These are phyloP conservation scores for Coecobrya sp. DNA, from an alignment of 2,888 invertebrate genomes.

Conservation along the genomic window DNA sequence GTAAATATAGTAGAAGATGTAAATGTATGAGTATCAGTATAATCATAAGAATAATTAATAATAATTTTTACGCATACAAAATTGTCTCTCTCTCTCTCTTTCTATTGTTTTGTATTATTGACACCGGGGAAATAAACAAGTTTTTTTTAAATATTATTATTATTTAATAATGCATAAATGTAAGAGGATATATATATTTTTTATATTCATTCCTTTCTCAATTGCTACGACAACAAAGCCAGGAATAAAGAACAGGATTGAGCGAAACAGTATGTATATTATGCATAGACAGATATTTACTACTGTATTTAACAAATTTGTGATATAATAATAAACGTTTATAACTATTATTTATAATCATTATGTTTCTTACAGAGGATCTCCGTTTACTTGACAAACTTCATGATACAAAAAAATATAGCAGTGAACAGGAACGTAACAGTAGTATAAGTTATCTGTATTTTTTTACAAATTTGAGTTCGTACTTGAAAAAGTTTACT, in stretches of 20 bases:
- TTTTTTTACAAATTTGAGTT: background rate
- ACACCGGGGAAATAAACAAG: constrained; percentile 53
- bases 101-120: constrained; percentile 27
- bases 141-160: background rate
- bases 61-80: constrained; percentile 30
- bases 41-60: constrained; percentile 10
- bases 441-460: background rate
- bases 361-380: constrained; percentile 16
- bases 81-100: constrained; percentile 5
- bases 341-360: constrained; percentile 2
- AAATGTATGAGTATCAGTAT: constrained; percentile 49
- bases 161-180: constrained; percentile 18
- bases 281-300: constrained; percentile 47
- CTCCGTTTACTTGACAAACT: background rate
- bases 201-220: background rate
- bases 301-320: constrained; percentile 45
- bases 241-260: constrained; percentile 49
- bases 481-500: background rate
- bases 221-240: constrained; percentile 40
- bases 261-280: constrained; percentile 44
- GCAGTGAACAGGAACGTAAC: background rate
- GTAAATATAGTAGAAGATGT: too few species aligned
- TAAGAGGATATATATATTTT: background rate
- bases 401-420: background rate
- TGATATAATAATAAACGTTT: constrained; percentile 43